Base-by-base conservation (phyloP, 1,140 invertebrate species). In the Dendrolimus kikuchii region DNA sequence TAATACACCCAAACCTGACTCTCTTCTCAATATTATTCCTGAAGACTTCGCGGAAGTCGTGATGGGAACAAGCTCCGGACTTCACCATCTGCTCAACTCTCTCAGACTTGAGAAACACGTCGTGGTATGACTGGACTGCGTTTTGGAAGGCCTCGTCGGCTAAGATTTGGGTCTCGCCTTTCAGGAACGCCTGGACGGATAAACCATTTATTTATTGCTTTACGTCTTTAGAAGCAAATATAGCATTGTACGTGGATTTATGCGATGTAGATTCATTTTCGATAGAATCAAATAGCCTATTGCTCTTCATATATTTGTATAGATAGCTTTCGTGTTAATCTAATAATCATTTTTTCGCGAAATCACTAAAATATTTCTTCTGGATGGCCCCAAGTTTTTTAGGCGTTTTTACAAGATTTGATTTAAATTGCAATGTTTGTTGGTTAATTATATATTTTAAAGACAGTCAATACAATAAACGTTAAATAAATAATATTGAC, bases 111-210 rank as follows among this genome's bases (percentile, higher is more conserved):
- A 99, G 89, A 89, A 99, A 99, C 43, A 99, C 96, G 80, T 99
- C 98, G 80, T 92, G 94, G 89, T 99, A 99, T 73, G 94, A 97
- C 81, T 99, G 96, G 41, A 99, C 96, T 23, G 98, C 98, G 87
- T 99, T 99, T 81, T 97, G 98, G 80, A 99, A 99, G 52, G 98
- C 98, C 88, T 99, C 98, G 86, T 99, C 98, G 7, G 98, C 97
- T 86, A 98, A 94, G 77, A 99, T 99, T 84, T 97, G 95, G 5
- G 96, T 98, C 86, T 99, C 98, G 9, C 98, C 95, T 88, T 96
- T 96, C 51, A 97, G 88, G 83, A 96, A 97, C 71, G 92, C 92
- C 95, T 96, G 87, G 23, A 38, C 1, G 5, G 7, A 40, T 40
- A 9, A 45, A 45, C 23, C 23, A 23, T 23, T 23, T 23, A 23